Percentiles rank a stretch among this genome's conserved stretches.
Evolutionary conservation across 2,113 vertebrate species (phyloP).

Genomic region (Tapirus terrestris): DNA sequence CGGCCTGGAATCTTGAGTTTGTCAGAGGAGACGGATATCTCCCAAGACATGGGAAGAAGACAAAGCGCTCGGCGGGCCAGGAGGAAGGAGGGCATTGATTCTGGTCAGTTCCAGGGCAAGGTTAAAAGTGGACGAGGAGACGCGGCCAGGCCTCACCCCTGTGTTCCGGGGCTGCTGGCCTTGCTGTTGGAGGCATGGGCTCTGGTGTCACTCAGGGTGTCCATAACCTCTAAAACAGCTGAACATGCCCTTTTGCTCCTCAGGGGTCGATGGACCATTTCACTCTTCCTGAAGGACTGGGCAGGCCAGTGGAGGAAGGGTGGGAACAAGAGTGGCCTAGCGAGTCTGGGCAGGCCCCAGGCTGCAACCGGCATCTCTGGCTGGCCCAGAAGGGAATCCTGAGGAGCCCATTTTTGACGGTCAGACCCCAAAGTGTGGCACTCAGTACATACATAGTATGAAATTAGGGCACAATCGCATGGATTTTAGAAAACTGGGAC

Average conservation of each 20-base stretch:
- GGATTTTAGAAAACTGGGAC: neutral
- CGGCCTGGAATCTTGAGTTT: slow-evolving; percentile 88
- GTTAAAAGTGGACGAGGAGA: neutral
- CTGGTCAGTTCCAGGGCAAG: neutral
- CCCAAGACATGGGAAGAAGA: slow-evolving; percentile 88
- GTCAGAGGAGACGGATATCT: slow-evolving; percentile 85
- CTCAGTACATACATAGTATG: rapidly evolving
- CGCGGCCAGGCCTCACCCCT: neutral
- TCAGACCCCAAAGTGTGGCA: neutral
- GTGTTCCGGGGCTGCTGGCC: neutral
- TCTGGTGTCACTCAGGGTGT: slow-evolving; percentile 59
- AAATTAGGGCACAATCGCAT: neutral
- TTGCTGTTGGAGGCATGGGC: neutral
- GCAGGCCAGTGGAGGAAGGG: slow-evolving; percentile 64
- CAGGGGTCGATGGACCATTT: slow-evolving; percentile 67
- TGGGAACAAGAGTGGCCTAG: slow-evolving; percentile 52
- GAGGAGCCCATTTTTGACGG: neutral
- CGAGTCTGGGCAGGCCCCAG: neutral
- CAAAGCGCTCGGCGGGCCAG: neutral
- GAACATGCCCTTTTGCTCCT: slow-evolving; percentile 69
- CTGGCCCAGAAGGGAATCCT: neutral
- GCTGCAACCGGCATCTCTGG: neutral
- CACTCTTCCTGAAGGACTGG: slow-evolving; percentile 66
- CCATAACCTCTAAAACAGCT: slow-evolving; percentile 49
- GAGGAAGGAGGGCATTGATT: slow-evolving; percentile 68